Conservation (phyloP, 2,888 invertebrate genomes). For the Callinectes sapidus region DNA sequence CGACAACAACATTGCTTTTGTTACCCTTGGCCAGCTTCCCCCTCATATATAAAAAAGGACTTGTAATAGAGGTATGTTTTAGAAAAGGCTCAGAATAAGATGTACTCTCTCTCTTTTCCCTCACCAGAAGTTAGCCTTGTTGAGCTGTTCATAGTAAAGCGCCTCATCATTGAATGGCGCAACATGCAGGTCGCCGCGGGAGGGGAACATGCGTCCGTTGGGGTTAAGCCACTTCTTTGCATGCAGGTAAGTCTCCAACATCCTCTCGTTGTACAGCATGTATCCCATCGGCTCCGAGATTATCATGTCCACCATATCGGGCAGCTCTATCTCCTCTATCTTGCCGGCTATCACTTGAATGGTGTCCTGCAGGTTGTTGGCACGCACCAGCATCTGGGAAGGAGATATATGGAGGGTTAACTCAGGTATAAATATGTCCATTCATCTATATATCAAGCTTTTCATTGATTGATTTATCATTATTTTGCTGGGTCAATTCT, state of each 20-base stretch:
- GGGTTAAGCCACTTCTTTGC: constrained; percentile 98
- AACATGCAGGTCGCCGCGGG: constrained; percentile 96
- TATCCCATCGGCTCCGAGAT: constrained; percentile 99
- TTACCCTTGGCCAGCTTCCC: no score
- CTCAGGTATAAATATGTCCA: no score
- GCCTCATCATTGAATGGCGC: constrained; percentile 99
- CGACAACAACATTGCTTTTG: no score
- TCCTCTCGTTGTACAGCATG: constrained; percentile 98
- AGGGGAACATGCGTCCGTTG: constrained; percentile 94
- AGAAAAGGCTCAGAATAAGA: no score
- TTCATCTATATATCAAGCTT: not conserved
- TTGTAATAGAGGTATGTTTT: no score
- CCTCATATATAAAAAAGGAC: no score
- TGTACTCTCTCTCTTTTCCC: no score
- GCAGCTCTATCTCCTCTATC: constrained; percentile 97
- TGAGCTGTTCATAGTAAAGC: constrained; percentile 97
- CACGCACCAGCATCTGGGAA: constrained; percentile 85
- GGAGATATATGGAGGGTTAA: not conserved
- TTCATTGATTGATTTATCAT: no score
- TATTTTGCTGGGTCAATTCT: no score
- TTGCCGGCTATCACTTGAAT: constrained; percentile 97
- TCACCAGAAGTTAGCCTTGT: constrained; percentile 98
- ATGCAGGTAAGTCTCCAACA: constrained; percentile 98
- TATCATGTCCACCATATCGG: constrained; percentile 96
- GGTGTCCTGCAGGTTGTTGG: constrained; percentile 91